Conservation (phyloP, 64 coral and sea anemone species). For the Orbicella faveolata region DNA sequence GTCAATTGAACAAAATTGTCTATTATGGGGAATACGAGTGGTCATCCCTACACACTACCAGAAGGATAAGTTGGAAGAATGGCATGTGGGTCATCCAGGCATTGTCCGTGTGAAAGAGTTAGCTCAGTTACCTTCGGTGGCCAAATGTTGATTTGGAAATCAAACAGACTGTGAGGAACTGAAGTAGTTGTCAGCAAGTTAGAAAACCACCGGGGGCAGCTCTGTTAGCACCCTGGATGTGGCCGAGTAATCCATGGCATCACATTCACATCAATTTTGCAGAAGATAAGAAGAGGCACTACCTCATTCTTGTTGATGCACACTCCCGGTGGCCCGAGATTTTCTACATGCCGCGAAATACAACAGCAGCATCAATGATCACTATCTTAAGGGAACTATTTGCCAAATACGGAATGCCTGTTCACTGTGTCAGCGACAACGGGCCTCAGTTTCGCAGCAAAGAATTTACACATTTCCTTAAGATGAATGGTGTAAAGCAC, state of each 20-base stretch:
- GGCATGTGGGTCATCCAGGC: background rate
- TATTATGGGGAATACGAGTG: constrained; percentile 38
- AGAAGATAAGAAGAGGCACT: constrained; percentile 4
- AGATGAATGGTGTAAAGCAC: too few relatives aligned
- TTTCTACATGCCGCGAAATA: background rate
- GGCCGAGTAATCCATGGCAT: constrained; percentile 43
- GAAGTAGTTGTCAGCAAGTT: constrained; percentile 32
- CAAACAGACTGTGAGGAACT: constrained; percentile 3
- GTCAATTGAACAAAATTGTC: constrained; percentile 36
- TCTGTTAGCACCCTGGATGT: constrained; percentile 30
- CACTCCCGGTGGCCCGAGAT: constrained; percentile 14
- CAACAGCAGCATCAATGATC: background rate
- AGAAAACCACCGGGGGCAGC: constrained; percentile 39
- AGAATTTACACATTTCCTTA: too few relatives aligned
- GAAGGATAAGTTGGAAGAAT: constrained; percentile 3
- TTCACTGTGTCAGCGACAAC: constrained; percentile 32
- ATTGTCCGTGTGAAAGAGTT: constrained; percentile 24
- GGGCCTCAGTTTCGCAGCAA: constrained; percentile 26
- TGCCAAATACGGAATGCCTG: background rate
- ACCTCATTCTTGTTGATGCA: constrained; percentile 20
- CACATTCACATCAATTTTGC: background rate
- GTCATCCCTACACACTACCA: constrained; percentile 20
- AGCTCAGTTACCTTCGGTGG: constrained; percentile 16
- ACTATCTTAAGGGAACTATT: constrained; percentile 8
- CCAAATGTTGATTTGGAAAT: background rate